Evolutionary conservation across 2,888 invertebrate genomes (phyloP).

Genomic region (Chaitophorus viminalis): DNA sequence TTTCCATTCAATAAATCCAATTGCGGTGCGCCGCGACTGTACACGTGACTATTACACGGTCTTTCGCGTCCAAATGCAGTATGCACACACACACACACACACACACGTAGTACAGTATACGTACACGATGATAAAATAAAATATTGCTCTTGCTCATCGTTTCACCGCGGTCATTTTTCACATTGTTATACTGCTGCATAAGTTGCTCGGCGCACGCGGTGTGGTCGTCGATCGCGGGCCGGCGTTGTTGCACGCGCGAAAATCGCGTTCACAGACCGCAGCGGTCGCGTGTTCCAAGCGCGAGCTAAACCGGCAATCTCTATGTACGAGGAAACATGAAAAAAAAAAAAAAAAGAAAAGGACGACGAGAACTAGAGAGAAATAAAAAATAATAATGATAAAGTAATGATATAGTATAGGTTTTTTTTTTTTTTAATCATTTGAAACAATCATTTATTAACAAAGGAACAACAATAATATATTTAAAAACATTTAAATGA

Average conservation of each 20-base stretch:
- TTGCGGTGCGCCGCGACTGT: constrained; percentile 36
- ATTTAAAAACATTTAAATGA: constrained; percentile 59
- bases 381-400: not conserved
- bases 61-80: not conserved
- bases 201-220: not conserved
- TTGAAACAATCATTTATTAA: constrained; percentile 61
- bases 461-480: constrained; percentile 62
- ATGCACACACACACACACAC: not conserved
- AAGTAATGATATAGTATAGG: not conserved
- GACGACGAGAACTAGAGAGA: not conserved
- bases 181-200: not conserved
- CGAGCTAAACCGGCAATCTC: not conserved
- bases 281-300: not conserved
- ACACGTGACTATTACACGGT: not conserved
- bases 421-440: constrained; percentile 52
- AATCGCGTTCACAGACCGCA: constrained; percentile 33
- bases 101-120: not conserved
- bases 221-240: not conserved
- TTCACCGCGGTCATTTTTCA: no score
- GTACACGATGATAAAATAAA: not conserved
- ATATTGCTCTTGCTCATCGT: no score
- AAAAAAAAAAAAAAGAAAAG: no score
- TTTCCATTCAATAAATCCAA: constrained; percentile 52
- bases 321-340: no score
- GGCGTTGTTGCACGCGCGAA: constrained; percentile 1